Conservation (phyloP, 2,797 vertebrate species). For the Ara ararauna region DNA sequence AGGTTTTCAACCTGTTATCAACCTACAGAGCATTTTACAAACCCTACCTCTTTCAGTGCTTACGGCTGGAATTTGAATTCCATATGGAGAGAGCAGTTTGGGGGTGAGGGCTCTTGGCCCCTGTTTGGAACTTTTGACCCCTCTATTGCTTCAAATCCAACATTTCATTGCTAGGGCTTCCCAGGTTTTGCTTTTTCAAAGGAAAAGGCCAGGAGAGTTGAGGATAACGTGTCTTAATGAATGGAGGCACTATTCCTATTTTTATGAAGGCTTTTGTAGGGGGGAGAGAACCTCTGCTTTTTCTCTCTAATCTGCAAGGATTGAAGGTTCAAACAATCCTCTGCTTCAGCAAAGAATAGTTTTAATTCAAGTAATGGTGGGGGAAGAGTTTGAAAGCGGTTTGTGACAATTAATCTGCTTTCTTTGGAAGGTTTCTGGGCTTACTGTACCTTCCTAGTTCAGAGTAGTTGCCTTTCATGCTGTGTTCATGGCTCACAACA, state of each 20-base stretch:
- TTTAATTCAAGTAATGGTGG: not conserved
- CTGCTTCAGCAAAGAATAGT: not conserved
- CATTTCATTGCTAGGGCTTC: not conserved
- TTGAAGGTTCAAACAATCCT: not conserved
- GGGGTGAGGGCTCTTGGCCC: not conserved
- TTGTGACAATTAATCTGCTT: not conserved
- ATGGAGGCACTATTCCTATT: not conserved
- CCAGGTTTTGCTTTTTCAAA: not conserved
- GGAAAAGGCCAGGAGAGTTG: not conserved
- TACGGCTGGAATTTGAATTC: not conserved
- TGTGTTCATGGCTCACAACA: not conserved
- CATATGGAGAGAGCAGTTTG: accelerated
- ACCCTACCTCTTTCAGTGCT: not conserved
- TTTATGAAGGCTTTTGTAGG: not conserved
- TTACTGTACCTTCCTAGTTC: not conserved
- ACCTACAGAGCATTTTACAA: not conserved
- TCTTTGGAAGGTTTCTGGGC: not conserved
- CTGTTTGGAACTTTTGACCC: not conserved
- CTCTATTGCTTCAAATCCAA: not conserved
- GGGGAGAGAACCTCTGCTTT: not conserved
- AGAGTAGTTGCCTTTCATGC: not conserved
- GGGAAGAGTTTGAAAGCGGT: not conserved
- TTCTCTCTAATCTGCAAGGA: not conserved
- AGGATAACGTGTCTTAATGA: not conserved
- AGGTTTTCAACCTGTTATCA: not conserved